Evolutionary conservation across 2,113 vertebrate species (phyloP).

Genomic region (Xerus inauris): DNA sequence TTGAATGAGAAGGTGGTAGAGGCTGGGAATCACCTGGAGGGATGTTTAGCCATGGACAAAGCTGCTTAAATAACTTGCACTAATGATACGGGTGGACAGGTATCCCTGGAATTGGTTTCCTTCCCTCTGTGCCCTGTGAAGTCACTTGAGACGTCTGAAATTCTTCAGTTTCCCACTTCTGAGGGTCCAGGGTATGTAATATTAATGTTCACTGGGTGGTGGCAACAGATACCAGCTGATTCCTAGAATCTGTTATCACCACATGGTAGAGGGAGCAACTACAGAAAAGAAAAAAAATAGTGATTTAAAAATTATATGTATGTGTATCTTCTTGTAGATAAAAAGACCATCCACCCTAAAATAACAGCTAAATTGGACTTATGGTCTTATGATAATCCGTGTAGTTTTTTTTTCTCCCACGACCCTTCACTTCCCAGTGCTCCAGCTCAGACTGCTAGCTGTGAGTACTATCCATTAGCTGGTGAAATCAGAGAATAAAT

Average conservation of each 20-base stretch:
- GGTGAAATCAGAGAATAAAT: not conserved
- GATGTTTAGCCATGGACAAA: rapidly evolving
- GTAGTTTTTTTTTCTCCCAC: not conserved
- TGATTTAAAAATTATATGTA: not conserved
- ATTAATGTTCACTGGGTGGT: not conserved
- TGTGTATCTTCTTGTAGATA: not conserved
- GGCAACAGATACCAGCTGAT: not conserved
- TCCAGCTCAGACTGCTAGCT: not conserved
- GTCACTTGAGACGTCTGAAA: not conserved
- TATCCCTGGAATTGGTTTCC: not conserved
- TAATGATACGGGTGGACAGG: not conserved
- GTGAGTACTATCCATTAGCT: not conserved
- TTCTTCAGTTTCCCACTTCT: not conserved
- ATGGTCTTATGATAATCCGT: not conserved
- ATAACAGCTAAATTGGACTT: not conserved
- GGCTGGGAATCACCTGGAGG: too few relatives aligned
- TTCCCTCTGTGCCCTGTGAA: not conserved
- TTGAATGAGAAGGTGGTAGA: not conserved
- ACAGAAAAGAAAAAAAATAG: not conserved
- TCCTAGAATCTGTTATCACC: not conserved
- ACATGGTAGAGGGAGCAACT: not conserved
- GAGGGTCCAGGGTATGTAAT: not conserved
- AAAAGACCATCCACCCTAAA: not conserved
- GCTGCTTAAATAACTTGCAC: not conserved
- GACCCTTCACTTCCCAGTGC: not conserved